phyloP scores from a whole-genome alignment of 2,797 vertebrate species.

The Pangasius djambal region DNA sequence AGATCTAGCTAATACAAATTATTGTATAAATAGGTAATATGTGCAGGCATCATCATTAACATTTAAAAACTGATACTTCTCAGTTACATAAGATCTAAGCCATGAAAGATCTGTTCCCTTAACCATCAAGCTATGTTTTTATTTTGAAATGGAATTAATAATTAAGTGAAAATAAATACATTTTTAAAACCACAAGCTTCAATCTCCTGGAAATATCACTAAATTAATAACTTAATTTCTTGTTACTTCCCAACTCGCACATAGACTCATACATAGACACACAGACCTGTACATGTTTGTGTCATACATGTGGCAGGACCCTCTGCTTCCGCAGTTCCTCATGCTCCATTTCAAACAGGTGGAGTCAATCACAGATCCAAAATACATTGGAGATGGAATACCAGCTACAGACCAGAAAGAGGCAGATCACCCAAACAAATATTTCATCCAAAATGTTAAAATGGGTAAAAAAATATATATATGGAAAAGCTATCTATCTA shows the following conservation, averaged over 20 bases:
- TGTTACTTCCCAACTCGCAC: background rate
- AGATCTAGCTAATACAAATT: background rate
- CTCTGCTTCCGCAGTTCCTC: conserved; percentile 76
- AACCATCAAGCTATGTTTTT: background rate
- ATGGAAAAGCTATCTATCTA: background rate
- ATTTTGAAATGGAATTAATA: background rate
- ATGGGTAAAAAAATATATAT: background rate
- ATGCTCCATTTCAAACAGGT: conserved; percentile 88
- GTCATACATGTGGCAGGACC: conserved; percentile 86
- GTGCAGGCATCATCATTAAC: background rate
- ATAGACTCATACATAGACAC: background rate
- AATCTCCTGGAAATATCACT: background rate
- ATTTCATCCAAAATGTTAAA: background rate
- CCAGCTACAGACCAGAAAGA: conserved; percentile 76
- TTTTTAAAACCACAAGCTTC: background rate
- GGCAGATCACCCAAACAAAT: background rate
- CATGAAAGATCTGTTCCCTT: background rate
- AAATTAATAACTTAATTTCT: background rate
- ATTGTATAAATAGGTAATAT: background rate
- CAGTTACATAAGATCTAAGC: background rate
- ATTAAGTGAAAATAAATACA: background rate
- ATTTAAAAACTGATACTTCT: background rate
- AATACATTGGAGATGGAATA: conserved; percentile 90
- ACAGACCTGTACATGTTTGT: conserved; percentile 78
- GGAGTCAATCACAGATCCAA: conserved; percentile 86